phyloP scores from a whole-genome alignment of 2,113 vertebrate species.

The Brevimyrus niger region DNA sequence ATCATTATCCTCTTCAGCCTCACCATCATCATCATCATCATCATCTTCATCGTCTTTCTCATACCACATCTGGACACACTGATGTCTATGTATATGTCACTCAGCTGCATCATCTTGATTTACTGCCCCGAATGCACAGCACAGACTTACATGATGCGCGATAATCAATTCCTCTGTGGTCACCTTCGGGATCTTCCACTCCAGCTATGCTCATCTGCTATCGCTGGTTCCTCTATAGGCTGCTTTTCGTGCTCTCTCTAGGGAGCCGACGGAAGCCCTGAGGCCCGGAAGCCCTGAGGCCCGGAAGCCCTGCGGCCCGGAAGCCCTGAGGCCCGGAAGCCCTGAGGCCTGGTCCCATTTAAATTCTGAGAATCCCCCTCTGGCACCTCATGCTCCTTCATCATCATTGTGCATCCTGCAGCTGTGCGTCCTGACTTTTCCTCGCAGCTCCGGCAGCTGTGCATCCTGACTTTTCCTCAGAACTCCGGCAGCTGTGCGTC shows the following conservation, averaged over 20 bases:
- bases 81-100: neutral
- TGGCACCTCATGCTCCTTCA: neutral
- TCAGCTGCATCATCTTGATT: neutral
- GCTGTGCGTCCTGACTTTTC: no score
- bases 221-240: neutral
- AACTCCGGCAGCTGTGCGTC: no score
- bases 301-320: no score
- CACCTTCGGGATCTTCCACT: neutral
- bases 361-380: neutral
- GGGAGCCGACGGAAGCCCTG: neutral
- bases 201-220: neutral
- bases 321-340: neutral
- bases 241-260: neutral
- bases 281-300: neutral
- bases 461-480: no score
- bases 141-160: neutral
- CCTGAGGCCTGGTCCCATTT: neutral
- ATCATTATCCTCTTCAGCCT: neutral
- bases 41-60: neutral
- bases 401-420: no score
- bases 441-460: no score
- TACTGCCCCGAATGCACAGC: neutral
- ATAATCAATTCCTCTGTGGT: neutral
- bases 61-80: neutral
- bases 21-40: neutral